These are phyloP conservation scores for Leptarthrus brevirostris DNA, from an alignment of 2,888 invertebrate species.

Conservation along the genomic window DNA sequence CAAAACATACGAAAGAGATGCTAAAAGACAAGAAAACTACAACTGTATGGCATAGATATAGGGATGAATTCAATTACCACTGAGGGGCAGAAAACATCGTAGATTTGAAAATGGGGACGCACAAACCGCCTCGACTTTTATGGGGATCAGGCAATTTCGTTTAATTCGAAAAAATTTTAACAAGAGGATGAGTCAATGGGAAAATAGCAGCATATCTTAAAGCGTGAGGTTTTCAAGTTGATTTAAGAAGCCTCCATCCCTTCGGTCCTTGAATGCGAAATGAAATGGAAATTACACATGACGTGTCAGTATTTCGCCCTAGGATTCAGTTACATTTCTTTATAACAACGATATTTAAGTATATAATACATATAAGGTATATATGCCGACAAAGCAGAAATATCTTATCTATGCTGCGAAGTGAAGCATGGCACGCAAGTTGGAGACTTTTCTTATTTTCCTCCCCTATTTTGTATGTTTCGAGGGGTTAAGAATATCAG, in stretches of 20 bases:
- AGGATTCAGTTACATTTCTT: constrained; percentile 29
- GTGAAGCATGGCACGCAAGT: constrained; percentile 37
- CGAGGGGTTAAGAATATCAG: constrained; percentile 32
- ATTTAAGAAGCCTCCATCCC: constrained; percentile 23
- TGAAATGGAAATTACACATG: constrained; percentile 41
- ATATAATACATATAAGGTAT: neutral
- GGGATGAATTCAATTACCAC: constrained; percentile 30
- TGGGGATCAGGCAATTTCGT: constrained; percentile 10
- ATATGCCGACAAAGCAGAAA: neutral
- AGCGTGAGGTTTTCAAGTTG: constrained; percentile 29
- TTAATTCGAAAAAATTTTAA: neutral
- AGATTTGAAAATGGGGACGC: constrained; percentile 8
- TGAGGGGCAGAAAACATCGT: neutral
- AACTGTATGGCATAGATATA: neutral
- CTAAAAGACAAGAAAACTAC: constrained; percentile 13
- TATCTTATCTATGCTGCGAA: constrained; percentile 32
- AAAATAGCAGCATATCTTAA: constrained; percentile 31
- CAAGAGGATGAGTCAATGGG: constrained; percentile 2
- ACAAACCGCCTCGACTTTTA: neutral
- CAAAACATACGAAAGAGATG: constrained; percentile 38
- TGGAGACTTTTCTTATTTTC: constrained; percentile 13
- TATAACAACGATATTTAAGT: constrained; percentile 21
- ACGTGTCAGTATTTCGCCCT: constrained; percentile 22
- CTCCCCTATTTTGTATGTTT: constrained; percentile 26
- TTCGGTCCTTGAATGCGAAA: constrained; percentile 7